phyloP scores from a whole-genome alignment of 92 coral and sea anemone species.

The Paramuricea clavata region DNA sequence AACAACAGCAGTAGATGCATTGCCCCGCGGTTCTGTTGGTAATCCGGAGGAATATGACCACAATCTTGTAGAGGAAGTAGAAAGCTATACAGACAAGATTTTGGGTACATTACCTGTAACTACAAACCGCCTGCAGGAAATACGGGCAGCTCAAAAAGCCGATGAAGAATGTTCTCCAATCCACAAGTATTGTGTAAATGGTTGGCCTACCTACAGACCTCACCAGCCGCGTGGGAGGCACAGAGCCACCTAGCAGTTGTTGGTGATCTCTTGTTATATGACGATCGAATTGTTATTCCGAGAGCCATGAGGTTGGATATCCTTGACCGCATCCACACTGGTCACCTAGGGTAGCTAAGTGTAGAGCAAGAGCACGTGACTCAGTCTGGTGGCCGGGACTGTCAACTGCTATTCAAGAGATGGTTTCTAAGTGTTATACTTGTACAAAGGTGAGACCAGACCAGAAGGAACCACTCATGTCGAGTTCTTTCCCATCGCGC shows the following conservation, averaged over 20 bases:
- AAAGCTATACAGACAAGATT: conserved; percentile 36
- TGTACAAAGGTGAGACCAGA: no score
- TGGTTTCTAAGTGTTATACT: no score
- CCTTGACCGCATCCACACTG: neutral
- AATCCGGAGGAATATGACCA: conserved; percentile 21
- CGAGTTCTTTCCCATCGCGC: no score
- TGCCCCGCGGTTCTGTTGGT: conserved; percentile 56
- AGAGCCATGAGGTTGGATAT: conserved; percentile 55
- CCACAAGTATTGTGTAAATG: conserved; percentile 54
- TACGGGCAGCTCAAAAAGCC: conserved; percentile 6
- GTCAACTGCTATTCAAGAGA: no score
- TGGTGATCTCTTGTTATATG: conserved; percentile 66
- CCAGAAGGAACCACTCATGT: no score
- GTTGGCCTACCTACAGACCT: conserved; percentile 73
- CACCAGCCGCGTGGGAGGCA: conserved; percentile 55
- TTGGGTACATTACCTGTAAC: no score
- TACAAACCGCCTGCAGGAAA: conserved; percentile 28
- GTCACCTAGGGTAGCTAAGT: neutral
- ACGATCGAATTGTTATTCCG: conserved; percentile 74
- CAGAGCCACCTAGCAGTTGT: conserved; percentile 44
- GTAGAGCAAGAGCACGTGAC: neutral
- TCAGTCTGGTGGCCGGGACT: no score
- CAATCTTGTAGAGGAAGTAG: no score
- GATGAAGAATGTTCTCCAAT: conserved; percentile 25
- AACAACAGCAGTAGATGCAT: conserved; percentile 69